A percentile compares a stretch with the other conserved stretches of the same genome.
These are phyloP conservation scores for Parotocinclus haroldoi DNA, from an alignment of 2,797 vertebrate species.

Conservation along the genomic window DNA sequence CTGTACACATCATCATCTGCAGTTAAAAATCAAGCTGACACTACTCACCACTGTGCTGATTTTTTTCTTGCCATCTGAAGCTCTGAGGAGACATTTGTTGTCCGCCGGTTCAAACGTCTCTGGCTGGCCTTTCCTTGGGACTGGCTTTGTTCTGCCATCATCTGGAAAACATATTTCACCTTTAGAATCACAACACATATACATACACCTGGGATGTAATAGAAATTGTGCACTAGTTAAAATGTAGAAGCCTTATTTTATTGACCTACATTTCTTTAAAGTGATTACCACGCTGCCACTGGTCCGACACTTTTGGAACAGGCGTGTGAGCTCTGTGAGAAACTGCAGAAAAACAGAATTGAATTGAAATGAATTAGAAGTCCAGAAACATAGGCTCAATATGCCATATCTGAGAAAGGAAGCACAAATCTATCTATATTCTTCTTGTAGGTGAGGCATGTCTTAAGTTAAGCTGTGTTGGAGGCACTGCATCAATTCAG, in stretches of 20 bases:
- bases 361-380: neutral
- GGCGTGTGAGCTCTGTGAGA: conserved; percentile 89
- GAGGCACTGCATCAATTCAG: no score
- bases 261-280: conserved; percentile 92
- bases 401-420: no score
- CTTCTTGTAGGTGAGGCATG: no score
- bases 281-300: conserved; percentile 92
- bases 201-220: no score
- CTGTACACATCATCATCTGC: no score
- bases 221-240: no score
- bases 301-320: conserved; percentile 91
- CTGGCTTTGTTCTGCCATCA: conserved; percentile 91
- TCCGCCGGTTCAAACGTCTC: conserved; percentile 88
- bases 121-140: conserved; percentile 84
- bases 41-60: conserved; percentile 96
- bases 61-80: conserved; percentile 94
- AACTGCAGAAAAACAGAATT: conserved; percentile 68
- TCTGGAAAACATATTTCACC: conserved; percentile 62
- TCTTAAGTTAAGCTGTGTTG: no score
- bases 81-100: conserved; percentile 95
- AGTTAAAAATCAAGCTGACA: neutral
- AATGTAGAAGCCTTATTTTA: no score
- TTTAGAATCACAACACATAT: no score
- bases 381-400: no score
- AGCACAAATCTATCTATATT: no score